Evolutionary conservation across 2,113 vertebrate species (phyloP).

Genomic region (Callorhinus ursinus): DNA sequence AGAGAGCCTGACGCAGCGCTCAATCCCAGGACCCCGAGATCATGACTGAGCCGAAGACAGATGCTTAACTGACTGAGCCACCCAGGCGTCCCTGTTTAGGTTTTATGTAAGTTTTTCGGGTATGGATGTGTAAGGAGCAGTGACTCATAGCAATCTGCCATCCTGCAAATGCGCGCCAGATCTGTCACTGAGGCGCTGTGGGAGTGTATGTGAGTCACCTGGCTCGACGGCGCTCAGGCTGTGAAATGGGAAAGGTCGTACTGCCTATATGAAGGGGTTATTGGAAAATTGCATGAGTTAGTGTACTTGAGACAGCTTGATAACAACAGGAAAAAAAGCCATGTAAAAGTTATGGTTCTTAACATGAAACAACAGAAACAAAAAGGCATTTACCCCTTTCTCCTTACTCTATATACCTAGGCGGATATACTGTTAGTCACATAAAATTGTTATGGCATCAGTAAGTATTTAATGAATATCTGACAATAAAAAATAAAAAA

Average conservation of each 20-base stretch:
- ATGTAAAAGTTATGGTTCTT: background rate
- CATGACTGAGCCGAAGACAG: no score
- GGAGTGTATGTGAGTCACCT: fast-evolving
- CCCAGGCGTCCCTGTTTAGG: no score
- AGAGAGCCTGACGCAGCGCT: no score
- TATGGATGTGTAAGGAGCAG: background rate
- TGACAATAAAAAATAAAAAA: background rate
- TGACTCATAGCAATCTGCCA: background rate
- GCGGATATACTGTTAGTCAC: background rate
- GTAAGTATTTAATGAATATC: background rate
- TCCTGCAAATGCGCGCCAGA: background rate
- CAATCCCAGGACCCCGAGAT: no score
- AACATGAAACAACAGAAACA: background rate
- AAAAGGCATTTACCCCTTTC: background rate
- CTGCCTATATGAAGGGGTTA: background rate
- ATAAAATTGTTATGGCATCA: background rate
- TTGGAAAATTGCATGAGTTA: background rate
- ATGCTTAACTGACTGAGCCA: no score
- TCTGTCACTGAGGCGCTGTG: background rate
- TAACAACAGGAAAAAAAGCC: background rate
- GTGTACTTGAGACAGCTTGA: background rate
- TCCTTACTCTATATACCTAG: background rate
- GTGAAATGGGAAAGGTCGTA: background rate
- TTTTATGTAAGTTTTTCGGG: background rate
- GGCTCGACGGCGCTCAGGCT: background rate